These are phyloP conservation scores for Hippasteria phrygiana DNA, from an alignment of 53 echinoderm and acorn worm species.

Conservation along the genomic window DNA sequence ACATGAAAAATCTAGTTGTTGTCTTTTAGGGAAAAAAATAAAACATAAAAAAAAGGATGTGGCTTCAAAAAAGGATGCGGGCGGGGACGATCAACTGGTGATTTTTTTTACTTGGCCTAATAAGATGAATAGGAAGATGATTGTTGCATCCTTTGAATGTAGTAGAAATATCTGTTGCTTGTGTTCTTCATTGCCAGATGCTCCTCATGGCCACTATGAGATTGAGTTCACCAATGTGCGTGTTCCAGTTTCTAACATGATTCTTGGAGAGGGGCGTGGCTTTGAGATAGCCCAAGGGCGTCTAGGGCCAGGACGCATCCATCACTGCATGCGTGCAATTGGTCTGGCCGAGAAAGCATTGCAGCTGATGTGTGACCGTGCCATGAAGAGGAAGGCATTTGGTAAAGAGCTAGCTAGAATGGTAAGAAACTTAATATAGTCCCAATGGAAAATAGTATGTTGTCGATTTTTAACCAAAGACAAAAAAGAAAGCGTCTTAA, in stretches of 20 bases:
- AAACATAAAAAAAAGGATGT: too few relatives aligned
- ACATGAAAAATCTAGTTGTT: too few relatives aligned
- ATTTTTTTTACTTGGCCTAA: too few relatives aligned
- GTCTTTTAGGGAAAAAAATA: too few relatives aligned
- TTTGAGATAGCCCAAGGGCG: conserved; percentile 99
- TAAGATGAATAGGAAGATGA: too few relatives aligned
- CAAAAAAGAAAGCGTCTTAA: too few relatives aligned
- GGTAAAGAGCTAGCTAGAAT: conserved; percentile 81
- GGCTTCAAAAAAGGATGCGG: too few relatives aligned
- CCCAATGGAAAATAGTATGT: too few relatives aligned
- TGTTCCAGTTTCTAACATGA: conserved; percentile 89
- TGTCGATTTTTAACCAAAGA: too few relatives aligned
- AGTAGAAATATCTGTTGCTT: too few relatives aligned
- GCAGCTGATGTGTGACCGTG: conserved; percentile 84
- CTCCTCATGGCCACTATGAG: conserved; percentile 98
- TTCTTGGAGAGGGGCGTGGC: conserved; percentile 97
- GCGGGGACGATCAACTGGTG: too few relatives aligned
- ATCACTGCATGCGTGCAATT: conserved; percentile 95
- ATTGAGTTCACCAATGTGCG: conserved; percentile 90
- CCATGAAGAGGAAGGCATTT: conserved; percentile 86
- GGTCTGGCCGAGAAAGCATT: conserved; percentile 92
- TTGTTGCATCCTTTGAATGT: not conserved
- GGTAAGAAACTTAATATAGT: conserved; percentile 54
- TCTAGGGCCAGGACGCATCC: conserved; percentile 92
- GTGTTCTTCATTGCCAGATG: too few relatives aligned